These are phyloP conservation scores for Scrobipalpa atriplicella DNA, from an alignment of 2,888 invertebrate species.

Conservation along the genomic window DNA sequence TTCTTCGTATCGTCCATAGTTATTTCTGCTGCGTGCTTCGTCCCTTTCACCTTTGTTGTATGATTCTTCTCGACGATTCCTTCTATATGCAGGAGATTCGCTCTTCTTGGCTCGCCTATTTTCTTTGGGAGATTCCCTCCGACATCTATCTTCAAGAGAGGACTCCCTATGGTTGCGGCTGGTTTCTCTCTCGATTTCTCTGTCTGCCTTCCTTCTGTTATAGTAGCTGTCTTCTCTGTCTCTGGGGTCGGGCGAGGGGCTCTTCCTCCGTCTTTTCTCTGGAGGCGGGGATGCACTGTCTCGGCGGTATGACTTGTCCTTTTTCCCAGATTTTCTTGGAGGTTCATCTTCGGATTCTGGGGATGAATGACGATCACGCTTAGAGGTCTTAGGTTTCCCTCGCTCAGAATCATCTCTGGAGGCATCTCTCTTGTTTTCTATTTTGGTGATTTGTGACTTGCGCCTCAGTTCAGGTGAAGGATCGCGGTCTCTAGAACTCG, in stretches of 20 bases:
- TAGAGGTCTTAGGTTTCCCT: constrained; percentile 50
- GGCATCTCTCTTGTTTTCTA: constrained; percentile 60
- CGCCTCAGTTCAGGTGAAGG: constrained; percentile 59
- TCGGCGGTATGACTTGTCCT: constrained; percentile 53
- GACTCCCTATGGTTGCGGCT: constrained; percentile 47
- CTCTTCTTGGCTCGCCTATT: constrained; percentile 37
- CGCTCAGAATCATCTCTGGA: constrained; percentile 53
- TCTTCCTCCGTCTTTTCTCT: constrained; percentile 62
- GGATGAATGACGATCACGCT: constrained; percentile 54
- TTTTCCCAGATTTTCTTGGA: constrained; percentile 49
- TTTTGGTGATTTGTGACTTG: constrained; percentile 64
- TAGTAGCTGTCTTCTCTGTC: constrained; percentile 52
- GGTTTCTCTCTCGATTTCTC: constrained; percentile 32
- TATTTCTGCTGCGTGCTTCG: constrained; percentile 40
- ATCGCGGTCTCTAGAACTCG: constrained; percentile 47
- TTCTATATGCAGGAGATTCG: constrained; percentile 51
- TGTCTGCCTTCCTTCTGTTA: constrained; percentile 45
- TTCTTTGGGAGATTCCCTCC: constrained; percentile 27
- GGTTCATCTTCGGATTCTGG: constrained; percentile 59
- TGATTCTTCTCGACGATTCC: constrained; percentile 45
- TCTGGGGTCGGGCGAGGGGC: constrained; percentile 55
- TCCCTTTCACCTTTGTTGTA: constrained; percentile 48
- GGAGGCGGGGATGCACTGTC: constrained; percentile 65
- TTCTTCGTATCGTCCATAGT: constrained; percentile 54
- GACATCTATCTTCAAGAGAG: constrained; percentile 47